Percentiles rank a stretch among this genome's conserved stretches.
Conservation (phyloP, 2,888 invertebrate genomes). For the Glaucopsyche alexis region DNA sequence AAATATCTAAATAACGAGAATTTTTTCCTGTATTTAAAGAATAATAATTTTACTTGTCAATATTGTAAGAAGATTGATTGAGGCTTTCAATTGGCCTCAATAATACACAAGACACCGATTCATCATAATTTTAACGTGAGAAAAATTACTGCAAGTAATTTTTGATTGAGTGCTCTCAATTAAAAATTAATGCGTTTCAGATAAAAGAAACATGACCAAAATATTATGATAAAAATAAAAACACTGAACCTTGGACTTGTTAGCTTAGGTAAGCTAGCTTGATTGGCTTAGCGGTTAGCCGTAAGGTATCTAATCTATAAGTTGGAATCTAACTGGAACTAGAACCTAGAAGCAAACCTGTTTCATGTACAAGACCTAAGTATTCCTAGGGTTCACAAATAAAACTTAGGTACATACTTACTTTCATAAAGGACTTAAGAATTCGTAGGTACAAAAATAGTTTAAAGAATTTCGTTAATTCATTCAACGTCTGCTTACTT, state of each 20-base stretch:
- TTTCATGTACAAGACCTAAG: background rate
- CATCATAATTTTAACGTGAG: background rate
- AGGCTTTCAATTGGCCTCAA: background rate
- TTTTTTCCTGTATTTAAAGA: no score
- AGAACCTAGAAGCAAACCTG: constrained; percentile 9
- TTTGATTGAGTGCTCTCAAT: constrained; percentile 15
- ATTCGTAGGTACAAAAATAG: background rate
- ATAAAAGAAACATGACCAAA: background rate
- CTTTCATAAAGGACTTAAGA: background rate
- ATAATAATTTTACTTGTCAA: no score
- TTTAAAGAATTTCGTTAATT: background rate
- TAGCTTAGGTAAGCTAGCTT: no score
- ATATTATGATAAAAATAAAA: background rate
- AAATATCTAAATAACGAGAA: no score
- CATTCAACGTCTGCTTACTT: no score
- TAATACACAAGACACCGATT: background rate
- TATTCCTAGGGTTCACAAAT: background rate
- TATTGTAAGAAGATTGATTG: background rate
- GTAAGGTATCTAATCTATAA: background rate
- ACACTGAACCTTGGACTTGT: background rate
- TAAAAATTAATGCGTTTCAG: background rate
- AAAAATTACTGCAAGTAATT: background rate
- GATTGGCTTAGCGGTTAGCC: no score
- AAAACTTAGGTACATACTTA: background rate
- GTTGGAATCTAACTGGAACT: background rate